Percentiles rank a stretch among this genome's conserved stretches.
Conservation (phyloP, 2,888 invertebrate genomes). For the Agonopterix heracliana region DNA sequence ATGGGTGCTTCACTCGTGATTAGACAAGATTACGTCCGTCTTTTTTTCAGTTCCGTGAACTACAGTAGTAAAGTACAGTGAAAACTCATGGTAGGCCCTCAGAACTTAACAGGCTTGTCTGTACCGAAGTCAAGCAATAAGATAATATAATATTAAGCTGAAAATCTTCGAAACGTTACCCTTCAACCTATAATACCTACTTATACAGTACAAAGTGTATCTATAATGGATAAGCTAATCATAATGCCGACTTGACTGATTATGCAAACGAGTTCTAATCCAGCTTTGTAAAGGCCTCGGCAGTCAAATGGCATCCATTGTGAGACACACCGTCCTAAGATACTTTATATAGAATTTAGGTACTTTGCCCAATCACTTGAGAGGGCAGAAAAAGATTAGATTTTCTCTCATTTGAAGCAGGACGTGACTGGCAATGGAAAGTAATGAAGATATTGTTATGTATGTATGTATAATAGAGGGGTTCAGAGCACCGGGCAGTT, state of each 20-base stretch:
- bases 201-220: not conserved
- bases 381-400: conserved; percentile 55
- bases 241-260: conserved; percentile 31
- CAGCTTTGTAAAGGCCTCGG: conserved; percentile 37
- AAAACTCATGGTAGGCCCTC: no score
- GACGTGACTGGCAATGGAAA: conserved; percentile 55
- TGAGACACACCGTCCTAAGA: conserved; percentile 20
- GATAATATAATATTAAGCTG: no score
- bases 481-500: conserved; percentile 29
- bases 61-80: no score
- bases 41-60: no score
- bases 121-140: no score
- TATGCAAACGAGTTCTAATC: conserved; percentile 54
- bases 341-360: conserved; percentile 22
- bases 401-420: conserved; percentile 58
- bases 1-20: no score
- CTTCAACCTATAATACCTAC: no score
- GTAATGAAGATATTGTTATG: conserved; percentile 36
- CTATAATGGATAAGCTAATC: conserved; percentile 26
- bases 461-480: conserved; percentile 29
- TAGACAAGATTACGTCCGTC: no score
- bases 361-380: conserved; percentile 50
- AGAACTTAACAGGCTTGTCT: no score
- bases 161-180: no score
- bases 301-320: conserved; percentile 37